Base-by-base conservation (phyloP, 2,113 vertebrate species). In the Corythornis vintsioides region DNA sequence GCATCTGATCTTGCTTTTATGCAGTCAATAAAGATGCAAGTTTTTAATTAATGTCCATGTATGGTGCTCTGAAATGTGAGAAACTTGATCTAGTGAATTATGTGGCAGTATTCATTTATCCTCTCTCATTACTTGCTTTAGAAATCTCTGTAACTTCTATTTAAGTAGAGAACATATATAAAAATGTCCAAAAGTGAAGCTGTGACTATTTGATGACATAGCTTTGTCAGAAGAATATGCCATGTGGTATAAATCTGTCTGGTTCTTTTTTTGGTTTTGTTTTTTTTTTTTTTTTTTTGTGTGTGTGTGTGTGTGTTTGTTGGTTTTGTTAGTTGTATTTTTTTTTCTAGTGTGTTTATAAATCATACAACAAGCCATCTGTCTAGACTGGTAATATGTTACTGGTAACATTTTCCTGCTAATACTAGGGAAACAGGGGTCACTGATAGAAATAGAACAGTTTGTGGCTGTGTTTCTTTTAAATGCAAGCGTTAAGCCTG, bases 361-460 rank as follows among this genome's bases (percentile, higher is more conserved):
- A 95, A 87, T 89, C 77, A 73, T n/a, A 47, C 47, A 79, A 43
- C 56, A 86, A 79, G 77, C 71, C 96, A 93, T 95, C 90, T 97
- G 93, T 97, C 94, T 97, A 97, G 94, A 90, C 95, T 79, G 31
- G 40, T 88, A 75, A 60, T 76, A 84, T 84, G 90, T 91, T 96
- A 92, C 83, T 91, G 61, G 63, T 89, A 93, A 79, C 61, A 40
- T 91, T 95, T 94, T 88, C 75, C 90, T 88, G 64, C 64, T 92
- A 88, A 84, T 84, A 50, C 61, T 66, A 77, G 80, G 89, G 70
- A 89, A 89, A 86, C 86, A 92, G 65, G 61, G 72, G 74, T 96
- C 59, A 90, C 79, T 83, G 89, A 65, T 42, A 76, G 79, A 96
- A 96, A 94, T 33, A 90, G 88, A 93, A 83, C 93, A 38, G 29